A percentile compares a stretch with the other conserved stretches of the same genome.
Evolutionary conservation across 2,888 invertebrate genomes (phyloP).

Genomic region (Drosophila austrosaltans): DNA sequence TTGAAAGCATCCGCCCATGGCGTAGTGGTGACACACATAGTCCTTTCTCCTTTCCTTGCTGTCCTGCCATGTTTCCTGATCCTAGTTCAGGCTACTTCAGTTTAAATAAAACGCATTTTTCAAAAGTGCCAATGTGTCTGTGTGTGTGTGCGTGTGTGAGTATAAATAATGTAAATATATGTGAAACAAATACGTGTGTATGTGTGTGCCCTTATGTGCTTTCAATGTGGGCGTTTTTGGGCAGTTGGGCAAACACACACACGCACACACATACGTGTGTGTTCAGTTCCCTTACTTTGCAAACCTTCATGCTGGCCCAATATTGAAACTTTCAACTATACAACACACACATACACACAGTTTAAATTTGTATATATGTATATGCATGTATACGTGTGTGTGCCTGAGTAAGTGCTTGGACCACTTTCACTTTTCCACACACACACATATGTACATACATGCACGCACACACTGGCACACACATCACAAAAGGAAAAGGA

Average conservation of each 20-base stretch:
- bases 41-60: not conserved
- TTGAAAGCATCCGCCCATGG: slow-evolving; percentile 46
- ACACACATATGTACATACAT: not conserved
- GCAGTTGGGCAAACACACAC: slow-evolving; percentile 62
- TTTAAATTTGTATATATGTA: slow-evolving; percentile 34
- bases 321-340: slow-evolving; percentile 77
- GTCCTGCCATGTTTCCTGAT: not conserved
- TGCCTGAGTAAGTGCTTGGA: slow-evolving; percentile 42
- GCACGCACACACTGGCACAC: not conserved
- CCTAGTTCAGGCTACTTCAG: slow-evolving; percentile 57
- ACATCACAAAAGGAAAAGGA: slow-evolving; percentile 5
- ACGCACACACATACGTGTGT: slow-evolving; percentile 8
- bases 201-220: slow-evolving; percentile 47
- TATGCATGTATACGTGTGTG: slow-evolving; percentile 14
- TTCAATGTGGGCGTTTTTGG: slow-evolving; percentile 65
- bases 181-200: slow-evolving; percentile 37
- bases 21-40: slow-evolving; percentile 3
- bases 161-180: slow-evolving; percentile 65
- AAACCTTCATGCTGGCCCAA: slow-evolving; percentile 47
- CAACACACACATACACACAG: slow-evolving; percentile 37
- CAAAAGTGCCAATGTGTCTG: slow-evolving; percentile 57
- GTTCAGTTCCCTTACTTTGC: slow-evolving; percentile 26
- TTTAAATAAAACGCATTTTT: slow-evolving; percentile 74
- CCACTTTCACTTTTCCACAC: slow-evolving; percentile 60
- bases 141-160: slow-evolving; percentile 42